Base-by-base conservation (phyloP, 2,113 vertebrate species). In the Macrotus californicus region DNA sequence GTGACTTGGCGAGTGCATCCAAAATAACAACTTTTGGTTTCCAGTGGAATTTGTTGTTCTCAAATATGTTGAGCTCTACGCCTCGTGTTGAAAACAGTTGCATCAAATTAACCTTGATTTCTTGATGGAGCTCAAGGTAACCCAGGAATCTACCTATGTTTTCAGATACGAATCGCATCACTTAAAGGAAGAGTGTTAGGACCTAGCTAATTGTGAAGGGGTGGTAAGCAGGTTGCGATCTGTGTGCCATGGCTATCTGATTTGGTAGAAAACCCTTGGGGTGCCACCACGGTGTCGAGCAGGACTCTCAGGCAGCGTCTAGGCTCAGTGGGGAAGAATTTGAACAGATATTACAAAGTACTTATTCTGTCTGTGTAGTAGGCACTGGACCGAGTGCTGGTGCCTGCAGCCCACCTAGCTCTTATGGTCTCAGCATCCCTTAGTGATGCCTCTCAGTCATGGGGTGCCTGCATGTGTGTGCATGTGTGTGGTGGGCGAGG, bases 11-110 rank as follows among this genome's bases (percentile, higher is more conserved):
- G 36, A 54, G 54, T 67, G 34, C 41, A 50, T 79, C 83, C 66
- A 61, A 73, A 79, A 64, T 48, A 36, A 31, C 69, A 39, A 36
- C 24, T 91, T 79, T 50, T 15, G 52, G 41, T 72, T 90, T 87
- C 81, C 59, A 29, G 81, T 50, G 15, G 89, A 90, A 89, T 94
- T 43, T 75, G 34, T 72, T 89, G 31, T 94, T 92, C 89, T 69
- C 66, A 83, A 66, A 64, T 64, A 52, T 13, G 12, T 18, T 41
- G 91, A 21, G 19, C 70, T 88, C 6, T 59, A 13, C 5, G 19
- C 29, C 54, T 72, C 43, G 9, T 29, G 19, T 21, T 82, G 24
- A 54, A 79, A 85, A 79, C 21, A 52, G 31, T 66, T 7, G 15
- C 54, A 24, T 83, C 48, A 73, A 19, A 72, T 76, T 70, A 72